These are phyloP conservation scores for Alectura lathami DNA, from an alignment of 2,113 vertebrate species.

Conservation along the genomic window DNA sequence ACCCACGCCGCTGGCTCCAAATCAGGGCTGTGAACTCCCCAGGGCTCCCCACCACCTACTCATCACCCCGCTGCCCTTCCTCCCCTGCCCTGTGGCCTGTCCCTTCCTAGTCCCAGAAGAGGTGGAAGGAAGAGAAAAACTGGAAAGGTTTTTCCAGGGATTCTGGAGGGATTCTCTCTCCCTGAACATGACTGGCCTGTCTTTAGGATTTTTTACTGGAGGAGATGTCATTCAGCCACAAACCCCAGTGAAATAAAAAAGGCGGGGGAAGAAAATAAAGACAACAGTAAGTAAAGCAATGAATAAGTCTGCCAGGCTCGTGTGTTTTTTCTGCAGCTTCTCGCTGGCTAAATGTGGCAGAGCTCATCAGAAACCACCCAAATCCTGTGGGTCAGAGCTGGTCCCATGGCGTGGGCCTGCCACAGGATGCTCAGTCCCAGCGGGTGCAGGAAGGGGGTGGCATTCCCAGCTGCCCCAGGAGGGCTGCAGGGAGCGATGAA, in stretches of 20 bases:
- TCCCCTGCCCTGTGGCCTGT: neutral
- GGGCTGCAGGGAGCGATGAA: neutral
- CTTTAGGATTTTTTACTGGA: neutral
- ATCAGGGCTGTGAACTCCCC: neutral
- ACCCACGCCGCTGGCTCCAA: neutral
- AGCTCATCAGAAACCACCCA: fast-evolving
- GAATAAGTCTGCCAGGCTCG: neutral
- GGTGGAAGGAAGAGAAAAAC: neutral
- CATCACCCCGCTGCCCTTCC: constrained; percentile 17
- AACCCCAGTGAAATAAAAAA: neutral
- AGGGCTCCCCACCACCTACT: constrained; percentile 20
- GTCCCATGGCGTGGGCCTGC: neutral
- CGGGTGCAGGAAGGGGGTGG: neutral
- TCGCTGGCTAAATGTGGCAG: neutral
- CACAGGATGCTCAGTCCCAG: neutral
- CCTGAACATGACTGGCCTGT: neutral
- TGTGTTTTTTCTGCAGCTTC: neutral
- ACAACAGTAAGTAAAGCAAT: neutral
- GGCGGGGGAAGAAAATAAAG: neutral
- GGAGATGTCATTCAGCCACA: neutral
- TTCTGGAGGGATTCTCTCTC: neutral
- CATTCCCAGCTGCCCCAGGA: neutral
- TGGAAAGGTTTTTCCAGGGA: neutral
- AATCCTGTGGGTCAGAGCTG: neutral
- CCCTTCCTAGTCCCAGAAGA: neutral